Evolutionary conservation across 2,888 invertebrate genomes (phyloP), one percentile per base, ranked within the genome.

Genomic region (Deilephila elpenor): DNA sequence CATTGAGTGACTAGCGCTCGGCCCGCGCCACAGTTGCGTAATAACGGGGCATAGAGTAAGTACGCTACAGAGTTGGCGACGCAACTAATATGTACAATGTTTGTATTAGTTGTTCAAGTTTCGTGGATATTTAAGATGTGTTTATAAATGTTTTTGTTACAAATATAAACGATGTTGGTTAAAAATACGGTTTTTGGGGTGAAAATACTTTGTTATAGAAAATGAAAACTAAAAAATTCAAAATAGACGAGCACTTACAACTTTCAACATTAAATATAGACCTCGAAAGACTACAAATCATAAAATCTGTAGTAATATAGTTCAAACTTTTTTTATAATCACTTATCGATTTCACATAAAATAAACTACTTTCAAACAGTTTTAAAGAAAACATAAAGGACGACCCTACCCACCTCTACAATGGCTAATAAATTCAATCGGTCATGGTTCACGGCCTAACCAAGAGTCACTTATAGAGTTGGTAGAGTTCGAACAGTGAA

Each of bases 21-120:
- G 90, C 86, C 84, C 89, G 86, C 87, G 87, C 86, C 87, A 84
- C 83, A 86, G 86, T 93, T 92, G 91, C 93, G 93, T 92, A 93
- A 93, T 89, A 93, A 93, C 93, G 92, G 92, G 87, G 88, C 92
- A 91, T 91, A 92, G 93, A 93, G 91, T 92, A 92, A 88, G 86
- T 86, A 83, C 80, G 83, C 86, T 86, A 88, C 88, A 88, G 90
- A 91, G 86, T 84, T 80, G 80, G 51, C 56, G 44, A 71, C 60
- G 59, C 72, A 67, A 75, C 76, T 77, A 81, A 79, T 78, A 77
- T 29, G 25, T 29, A 17, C 67, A 51, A 0, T 44, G 44, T 51
- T 67, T 64, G 19, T n/a, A 11, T 29, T 60, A 5, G 56, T 14
- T 60, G 4, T 37, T 37, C 6, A n/a, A 17, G 19, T 61, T 61